Base-by-base conservation (phyloP, 1,140 invertebrate species). In the Acromyrmex heyeri region DNA sequence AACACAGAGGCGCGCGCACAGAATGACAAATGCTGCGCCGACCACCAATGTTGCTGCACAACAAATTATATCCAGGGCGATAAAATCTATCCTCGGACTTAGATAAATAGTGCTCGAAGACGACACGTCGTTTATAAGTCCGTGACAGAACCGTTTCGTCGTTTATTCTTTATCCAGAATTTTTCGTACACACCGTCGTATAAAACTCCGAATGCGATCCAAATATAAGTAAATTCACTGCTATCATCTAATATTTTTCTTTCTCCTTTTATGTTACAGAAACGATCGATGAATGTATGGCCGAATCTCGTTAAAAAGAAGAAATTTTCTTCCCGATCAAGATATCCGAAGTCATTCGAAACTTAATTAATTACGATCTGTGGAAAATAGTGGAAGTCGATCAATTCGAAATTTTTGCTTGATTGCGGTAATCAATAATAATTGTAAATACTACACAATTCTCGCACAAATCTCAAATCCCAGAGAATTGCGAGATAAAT, bases 1-100 rank as follows among this genome's bases (percentile, higher is more conserved):
- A 95, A 95, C 95, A 95, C 94, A 95, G 92, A 92, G 94, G 94
- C 94, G 93, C 92, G 94, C 91, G 92, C 85, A 78, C 87, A 57
- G 88, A 89, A 95, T 95, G 94, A 95, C 94, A 94, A 94, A 95
- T 95, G 93, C 92, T 76, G 87, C 70, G 73, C 72, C 87, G 92
- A 91, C 92, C 92, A 81, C 93, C 93, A 93, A 95, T 95, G 92
- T 94, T 94, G 87, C 90, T 92, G 89, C 82, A 94, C 94, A 95
- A 95, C 94, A 95, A 95, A 95, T 95, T 95, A 95, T 93, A 94
- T 88, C 87, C 81, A 81, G 64, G 86, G 85, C 64, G 94, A 95
- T 94, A 93, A 88, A 87, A 94, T 94, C 90, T 91, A 44, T 34
- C 44, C 24, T 2, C 61, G n/a, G 77, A 87, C 53, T 86, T 91